phyloP scores from a whole-genome alignment of 2,797 vertebrate genomes.

The Tokudaia muenninki region DNA sequence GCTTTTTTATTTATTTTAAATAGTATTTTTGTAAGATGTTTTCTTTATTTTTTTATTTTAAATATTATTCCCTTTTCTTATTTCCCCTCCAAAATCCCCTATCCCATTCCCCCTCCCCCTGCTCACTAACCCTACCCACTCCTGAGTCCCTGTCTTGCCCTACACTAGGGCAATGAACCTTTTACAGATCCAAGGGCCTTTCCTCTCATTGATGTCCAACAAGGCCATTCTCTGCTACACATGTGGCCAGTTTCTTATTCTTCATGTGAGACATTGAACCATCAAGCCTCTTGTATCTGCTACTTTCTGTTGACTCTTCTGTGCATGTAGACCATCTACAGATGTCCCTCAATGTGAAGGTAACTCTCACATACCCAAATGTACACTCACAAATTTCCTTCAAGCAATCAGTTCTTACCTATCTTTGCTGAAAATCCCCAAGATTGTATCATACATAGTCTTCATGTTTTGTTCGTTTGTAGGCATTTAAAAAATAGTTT shows the following conservation, averaged over 20 bases:
- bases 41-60: no score
- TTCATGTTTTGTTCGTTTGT: constrained; percentile 1
- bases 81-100: no score
- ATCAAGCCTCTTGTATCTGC: not conserved
- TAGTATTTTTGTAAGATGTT: no score
- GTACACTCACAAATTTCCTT: not conserved
- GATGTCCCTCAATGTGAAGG: not conserved
- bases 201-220: no score
- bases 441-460: not conserved
- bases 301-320: not conserved
- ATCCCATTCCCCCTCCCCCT: no score
- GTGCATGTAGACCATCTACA: not conserved
- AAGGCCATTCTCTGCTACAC: no score
- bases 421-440: not conserved
- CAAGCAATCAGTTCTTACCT: not conserved
- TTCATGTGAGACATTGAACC: not conserved
- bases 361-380: not conserved
- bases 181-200: no score
- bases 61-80: no score
- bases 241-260: not conserved
- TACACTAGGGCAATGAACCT: no score
- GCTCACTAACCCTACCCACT: no score
- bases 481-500: not conserved
- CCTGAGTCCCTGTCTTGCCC: no score
- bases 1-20: not conserved